Conservation (phyloP, 2,113 vertebrate genomes). For the Carlito syrichta region DNA sequence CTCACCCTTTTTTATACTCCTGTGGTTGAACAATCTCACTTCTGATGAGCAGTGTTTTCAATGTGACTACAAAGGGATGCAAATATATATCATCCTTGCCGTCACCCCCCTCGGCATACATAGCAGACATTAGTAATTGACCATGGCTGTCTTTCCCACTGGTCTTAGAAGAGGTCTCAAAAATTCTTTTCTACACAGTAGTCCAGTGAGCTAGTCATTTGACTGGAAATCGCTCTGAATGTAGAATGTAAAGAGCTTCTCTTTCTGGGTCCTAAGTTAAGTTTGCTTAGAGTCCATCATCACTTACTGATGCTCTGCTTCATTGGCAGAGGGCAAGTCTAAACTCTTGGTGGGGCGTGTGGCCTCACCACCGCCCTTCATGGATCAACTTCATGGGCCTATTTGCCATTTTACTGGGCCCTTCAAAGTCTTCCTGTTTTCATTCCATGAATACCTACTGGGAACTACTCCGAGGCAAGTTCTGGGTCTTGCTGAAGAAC, state of each 20-base stretch:
- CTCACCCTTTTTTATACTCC: neutral
- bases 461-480: neutral
- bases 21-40: neutral
- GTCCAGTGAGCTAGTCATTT: neutral
- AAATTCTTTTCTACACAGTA: neutral
- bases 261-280: neutral
- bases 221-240: neutral
- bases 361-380: neutral
- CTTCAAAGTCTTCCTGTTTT: neutral
- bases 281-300: neutral
- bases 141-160: neutral
- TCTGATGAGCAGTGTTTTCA: neutral
- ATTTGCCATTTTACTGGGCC: neutral
- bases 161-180: neutral
- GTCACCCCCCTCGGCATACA: neutral
- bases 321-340: neutral
- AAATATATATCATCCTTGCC: neutral
- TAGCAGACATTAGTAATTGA: slow-evolving; percentile 20
- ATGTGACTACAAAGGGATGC: neutral
- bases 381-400: neutral
- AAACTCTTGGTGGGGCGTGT: neutral
- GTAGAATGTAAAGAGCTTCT: neutral
- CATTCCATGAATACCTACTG: neutral
- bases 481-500: neutral
- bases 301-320: neutral